Evolutionary conservation across 2,113 vertebrate species (phyloP), one percentile per base, ranked within the genome.

Genomic region (Larimichthys polyactis): DNA sequence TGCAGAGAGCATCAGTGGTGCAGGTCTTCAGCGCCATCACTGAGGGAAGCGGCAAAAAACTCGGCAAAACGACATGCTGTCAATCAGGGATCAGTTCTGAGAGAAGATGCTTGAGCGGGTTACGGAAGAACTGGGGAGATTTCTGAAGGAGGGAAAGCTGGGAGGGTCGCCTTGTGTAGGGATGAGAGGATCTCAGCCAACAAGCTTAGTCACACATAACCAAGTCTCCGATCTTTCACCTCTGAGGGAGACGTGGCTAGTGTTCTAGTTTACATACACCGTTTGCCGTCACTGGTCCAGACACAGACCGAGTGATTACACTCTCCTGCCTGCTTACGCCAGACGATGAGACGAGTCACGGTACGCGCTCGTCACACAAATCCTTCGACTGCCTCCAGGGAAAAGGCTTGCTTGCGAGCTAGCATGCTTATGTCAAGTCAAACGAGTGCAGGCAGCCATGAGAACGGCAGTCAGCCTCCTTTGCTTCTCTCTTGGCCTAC

Each of bases 171-270:
- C 76, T 55, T 58, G 82, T 75, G 87, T 36, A 29, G 71, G 75
- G 75, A 82, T 71, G 78, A 78, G 65, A 83, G 75, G 78, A 84
- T 84, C 84, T 89, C 79, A 86, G 89, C 89, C 89, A 91, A 85
- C 71, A 88, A 91, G 89, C 87, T 91, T 87, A 84, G 88, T 86
- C 79, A 84, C 87, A 90, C 84, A 84, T 48, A 81, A 84, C 82
- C 70, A 74, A 81, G 71, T 83, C 78, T 79, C 71, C 67, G 57
- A 44, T 91, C 60, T 64, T 86, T 65, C 83, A 80, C 73, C 82
- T 88, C 14, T 1, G 51, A 75, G 58, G 58, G 77, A 85, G 75
- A 59, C 24, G 44, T 54, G 81, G 84, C 76, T 58, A 65, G 36
- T 9, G 71, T 27, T 73, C 74, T 65, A 79, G 71, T 79, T 84